Conservation (phyloP, 2,113 vertebrate species). For the Junco hyemalis region DNA sequence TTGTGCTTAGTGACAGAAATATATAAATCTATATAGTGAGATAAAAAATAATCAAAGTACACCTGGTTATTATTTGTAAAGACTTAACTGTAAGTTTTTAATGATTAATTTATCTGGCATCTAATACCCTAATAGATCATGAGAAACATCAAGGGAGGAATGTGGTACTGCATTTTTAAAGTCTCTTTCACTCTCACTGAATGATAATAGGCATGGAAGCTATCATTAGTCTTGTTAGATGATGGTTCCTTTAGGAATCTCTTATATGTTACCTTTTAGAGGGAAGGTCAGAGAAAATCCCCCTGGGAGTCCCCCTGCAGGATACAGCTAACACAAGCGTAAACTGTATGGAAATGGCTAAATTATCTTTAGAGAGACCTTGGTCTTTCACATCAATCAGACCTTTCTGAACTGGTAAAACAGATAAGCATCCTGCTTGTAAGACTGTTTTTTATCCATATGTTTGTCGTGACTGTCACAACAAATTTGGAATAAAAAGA, state of each 20-base stretch:
- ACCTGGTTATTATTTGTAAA: conserved; percentile 87
- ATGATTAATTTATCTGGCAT: conserved; percentile 86
- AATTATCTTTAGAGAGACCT: conserved; percentile 81
- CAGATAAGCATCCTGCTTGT: conserved; percentile 76
- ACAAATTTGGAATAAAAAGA: conserved; percentile 71
- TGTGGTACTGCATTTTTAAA: conserved; percentile 82
- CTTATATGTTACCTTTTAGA: conserved; percentile 82
- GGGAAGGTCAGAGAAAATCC: conserved; percentile 78
- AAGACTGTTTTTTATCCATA: conserved; percentile 74
- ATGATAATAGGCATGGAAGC: conserved; percentile 85
- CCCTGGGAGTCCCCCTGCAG: conserved; percentile 76
- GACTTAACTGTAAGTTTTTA: conserved; percentile 84
- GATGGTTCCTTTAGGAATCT: conserved; percentile 85
- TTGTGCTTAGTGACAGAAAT: conserved; percentile 63
- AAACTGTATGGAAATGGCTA: conserved; percentile 85
- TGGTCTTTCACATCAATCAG: conserved; percentile 83
- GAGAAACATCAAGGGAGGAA: conserved; percentile 86
- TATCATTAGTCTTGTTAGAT: conserved; percentile 86
- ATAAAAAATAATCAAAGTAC: conserved; percentile 79
- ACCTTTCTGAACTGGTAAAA: conserved; percentile 77
- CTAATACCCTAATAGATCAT: conserved; percentile 85
- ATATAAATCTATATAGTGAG: conserved; percentile 73
- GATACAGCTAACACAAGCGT: conserved; percentile 82
- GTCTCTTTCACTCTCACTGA: conserved; percentile 78
- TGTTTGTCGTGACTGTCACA: conserved; percentile 71